A percentile compares a stretch with the other conserved stretches of the same genome.
phyloP scores from a whole-genome alignment of 2,797 vertebrate species.

The Arctocebus calabarensis region DNA sequence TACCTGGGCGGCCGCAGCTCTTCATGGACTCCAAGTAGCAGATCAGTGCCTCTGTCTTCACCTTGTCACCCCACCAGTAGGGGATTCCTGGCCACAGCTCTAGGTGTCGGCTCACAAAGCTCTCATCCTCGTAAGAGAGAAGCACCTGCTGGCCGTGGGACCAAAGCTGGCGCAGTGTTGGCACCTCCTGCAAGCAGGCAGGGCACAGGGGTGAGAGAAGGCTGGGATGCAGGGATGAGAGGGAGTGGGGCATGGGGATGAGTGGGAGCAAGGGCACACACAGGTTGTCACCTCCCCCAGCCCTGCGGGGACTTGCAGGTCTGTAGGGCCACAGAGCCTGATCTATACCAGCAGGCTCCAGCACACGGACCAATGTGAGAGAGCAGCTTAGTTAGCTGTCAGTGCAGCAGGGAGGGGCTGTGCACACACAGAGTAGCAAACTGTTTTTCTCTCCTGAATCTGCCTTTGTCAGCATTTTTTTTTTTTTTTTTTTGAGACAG shows the following conservation, averaged over 20 bases:
- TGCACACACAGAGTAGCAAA: too few species aligned
- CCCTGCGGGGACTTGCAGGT: neutral
- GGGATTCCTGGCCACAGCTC: slow-evolving; percentile 93
- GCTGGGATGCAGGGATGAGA: fast-evolving
- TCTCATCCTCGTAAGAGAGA: slow-evolving; percentile 90
- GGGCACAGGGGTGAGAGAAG: fast-evolving
- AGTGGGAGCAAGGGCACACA: neutral
- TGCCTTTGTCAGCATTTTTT: too few species aligned
- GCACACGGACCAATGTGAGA: too few species aligned
- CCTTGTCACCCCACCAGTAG: slow-evolving; percentile 94
- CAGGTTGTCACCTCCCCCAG: too few species aligned
- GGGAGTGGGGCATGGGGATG: too few species aligned
- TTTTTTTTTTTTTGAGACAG: too few species aligned
- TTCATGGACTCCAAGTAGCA: slow-evolving; percentile 91
- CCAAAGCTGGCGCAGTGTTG: slow-evolving; percentile 92
- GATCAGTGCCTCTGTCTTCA: slow-evolving; percentile 87
- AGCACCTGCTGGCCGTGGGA: slow-evolving; percentile 91
- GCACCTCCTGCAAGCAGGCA: slow-evolving; percentile 85
- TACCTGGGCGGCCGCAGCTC: slow-evolving; percentile 90
- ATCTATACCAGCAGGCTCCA: fast-evolving
- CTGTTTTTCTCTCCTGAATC: too few species aligned
- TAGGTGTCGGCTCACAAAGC: slow-evolving; percentile 79
- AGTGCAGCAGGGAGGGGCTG: neutral
- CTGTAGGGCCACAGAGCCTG: neutral
- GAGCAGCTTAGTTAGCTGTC: fast-evolving